Evolutionary conservation across 2,888 invertebrate species (phyloP), one percentile per base, ranked within the genome.

Genomic region (Teleiodes luculella): DNA sequence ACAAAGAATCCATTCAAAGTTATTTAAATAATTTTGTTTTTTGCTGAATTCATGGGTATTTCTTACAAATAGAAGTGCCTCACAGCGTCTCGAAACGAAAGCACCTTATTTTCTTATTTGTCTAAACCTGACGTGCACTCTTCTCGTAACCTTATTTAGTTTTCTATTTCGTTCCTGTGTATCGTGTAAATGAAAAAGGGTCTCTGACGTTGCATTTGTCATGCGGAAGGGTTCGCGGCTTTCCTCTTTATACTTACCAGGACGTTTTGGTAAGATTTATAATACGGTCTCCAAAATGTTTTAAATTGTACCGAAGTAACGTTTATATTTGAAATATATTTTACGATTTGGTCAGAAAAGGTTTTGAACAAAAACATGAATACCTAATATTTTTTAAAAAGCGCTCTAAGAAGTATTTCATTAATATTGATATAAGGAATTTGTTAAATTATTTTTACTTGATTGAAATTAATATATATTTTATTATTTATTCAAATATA

Each of bases 101-200:
- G 73, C 51, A 60, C 55, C 69, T 78, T 79, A 74, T 78, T 79
- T 80, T 78, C 80, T 78, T 83, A 81, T 83, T 83, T 83, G 79
- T 82, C 81, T 80, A 82, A 80, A 78, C 78, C 75, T 80, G 82
- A 82, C 80, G 75, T 72, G 69, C 70, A 74, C 75, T 68, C 71
- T 68, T 66, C 60, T 63, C 63, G 67, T 77, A 76, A 80, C 74
- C 80, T 72, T 81, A 78, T 83, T 81, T 80, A 74, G 72, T 75
- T 77, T 78, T 74, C 80, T 76, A 77, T 80, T 78, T 72, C 69
- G 70, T 69, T 72, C 68, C 73, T 70, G 70, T 72, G 68, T 75
- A 70, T 69, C 74, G 76, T 72, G 77, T 74, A 78, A 80, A 78
- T 74, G 78, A 77, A 76, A 79, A 75, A 75, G 72, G 78, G 74